Evolutionary conservation across 2,888 invertebrate genomes (phyloP).

Genomic region (Nomada fabriciana): DNA sequence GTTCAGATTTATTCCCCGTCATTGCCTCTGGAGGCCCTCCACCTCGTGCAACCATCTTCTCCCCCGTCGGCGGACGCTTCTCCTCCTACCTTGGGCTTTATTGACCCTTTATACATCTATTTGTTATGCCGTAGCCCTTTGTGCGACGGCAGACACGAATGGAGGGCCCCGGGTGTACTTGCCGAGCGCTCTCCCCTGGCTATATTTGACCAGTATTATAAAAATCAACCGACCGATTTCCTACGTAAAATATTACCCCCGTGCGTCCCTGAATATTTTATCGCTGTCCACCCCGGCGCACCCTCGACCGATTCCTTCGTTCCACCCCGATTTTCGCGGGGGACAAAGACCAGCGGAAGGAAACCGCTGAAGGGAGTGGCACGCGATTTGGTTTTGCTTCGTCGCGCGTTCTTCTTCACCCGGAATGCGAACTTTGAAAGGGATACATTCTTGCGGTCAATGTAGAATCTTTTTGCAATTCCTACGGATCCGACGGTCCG

Average conservation of each 20-base stretch:
- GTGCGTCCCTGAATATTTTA: conserved; percentile 84
- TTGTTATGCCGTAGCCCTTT: conserved; percentile 84
- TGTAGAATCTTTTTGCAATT: conserved; percentile 21
- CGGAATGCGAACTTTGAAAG: conserved; percentile 8
- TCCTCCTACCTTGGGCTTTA: conserved; percentile 80
- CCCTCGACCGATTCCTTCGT: conserved; percentile 51
- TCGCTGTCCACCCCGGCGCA: conserved; percentile 80
- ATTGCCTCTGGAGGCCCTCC: conserved; percentile 80
- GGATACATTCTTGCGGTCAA: conserved; percentile 40
- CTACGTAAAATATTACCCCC: conserved; percentile 84
- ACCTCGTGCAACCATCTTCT: conserved; percentile 63
- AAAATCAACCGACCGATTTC: conserved; percentile 85
- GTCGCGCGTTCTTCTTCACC: conserved; percentile 46
- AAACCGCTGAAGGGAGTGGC: conserved; percentile 38
- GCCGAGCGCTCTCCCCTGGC: conserved; percentile 79
- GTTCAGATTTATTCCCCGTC: conserved; percentile 82
- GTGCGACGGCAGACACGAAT: conserved; percentile 80
- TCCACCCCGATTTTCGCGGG: conserved; percentile 51
- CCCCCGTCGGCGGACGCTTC: conserved; percentile 66
- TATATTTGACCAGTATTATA: conserved; percentile 85
- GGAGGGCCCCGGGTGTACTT: conserved; percentile 65
- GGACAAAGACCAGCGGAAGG: conserved; percentile 54
- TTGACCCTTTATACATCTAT: conserved; percentile 85
- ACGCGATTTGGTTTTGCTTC: conserved; percentile 58
- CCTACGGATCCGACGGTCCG: not conserved